These are phyloP conservation scores for Aphelocoma californica DNA, from an alignment of 2,797 vertebrate species.

Conservation along the genomic window DNA sequence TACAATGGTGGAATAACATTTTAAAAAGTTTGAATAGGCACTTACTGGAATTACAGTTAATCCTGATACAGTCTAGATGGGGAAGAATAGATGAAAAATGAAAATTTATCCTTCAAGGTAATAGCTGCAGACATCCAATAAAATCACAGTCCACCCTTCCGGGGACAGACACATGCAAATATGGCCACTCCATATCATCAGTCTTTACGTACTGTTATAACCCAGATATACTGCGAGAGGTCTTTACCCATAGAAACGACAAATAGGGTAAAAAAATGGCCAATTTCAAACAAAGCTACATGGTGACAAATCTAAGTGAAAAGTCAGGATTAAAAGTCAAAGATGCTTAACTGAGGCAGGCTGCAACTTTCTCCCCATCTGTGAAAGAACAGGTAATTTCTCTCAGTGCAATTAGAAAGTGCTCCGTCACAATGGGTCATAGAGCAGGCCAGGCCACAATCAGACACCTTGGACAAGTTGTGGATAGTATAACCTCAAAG, in stretches of 20 bases:
- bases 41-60: conserved; percentile 99
- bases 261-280: conserved; percentile 79
- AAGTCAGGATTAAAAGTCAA: conserved; percentile 70
- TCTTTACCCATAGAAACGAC: conserved; percentile 70
- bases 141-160: conserved; percentile 99
- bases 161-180: conserved; percentile 99
- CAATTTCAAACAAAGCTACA: conserved; percentile 91
- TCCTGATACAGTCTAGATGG: conserved; percentile 99
- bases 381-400: conserved; percentile 78
- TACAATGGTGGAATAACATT: conserved; percentile 79
- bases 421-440: conserved; percentile 82
- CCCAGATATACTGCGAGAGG: conserved; percentile 73
- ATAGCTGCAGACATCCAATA: conserved; percentile 99
- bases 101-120: conserved; percentile 99
- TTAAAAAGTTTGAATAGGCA: conserved; percentile 94
- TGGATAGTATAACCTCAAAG: conserved; percentile 75
- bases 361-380: conserved; percentile 75
- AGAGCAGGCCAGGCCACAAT: conserved; percentile 72
- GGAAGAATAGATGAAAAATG: conserved; percentile 99
- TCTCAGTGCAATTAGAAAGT: conserved; percentile 67
- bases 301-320: conserved; percentile 81
- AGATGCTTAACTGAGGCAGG: conserved; percentile 76
- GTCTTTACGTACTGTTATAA: conserved; percentile 69
- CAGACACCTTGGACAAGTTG: conserved; percentile 69
- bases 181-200: conserved; percentile 79